Percentiles rank a stretch among this genome's conserved stretches.
Conservation (phyloP, 2,888 invertebrate species). For the Trissoscelio sp. region DNA sequence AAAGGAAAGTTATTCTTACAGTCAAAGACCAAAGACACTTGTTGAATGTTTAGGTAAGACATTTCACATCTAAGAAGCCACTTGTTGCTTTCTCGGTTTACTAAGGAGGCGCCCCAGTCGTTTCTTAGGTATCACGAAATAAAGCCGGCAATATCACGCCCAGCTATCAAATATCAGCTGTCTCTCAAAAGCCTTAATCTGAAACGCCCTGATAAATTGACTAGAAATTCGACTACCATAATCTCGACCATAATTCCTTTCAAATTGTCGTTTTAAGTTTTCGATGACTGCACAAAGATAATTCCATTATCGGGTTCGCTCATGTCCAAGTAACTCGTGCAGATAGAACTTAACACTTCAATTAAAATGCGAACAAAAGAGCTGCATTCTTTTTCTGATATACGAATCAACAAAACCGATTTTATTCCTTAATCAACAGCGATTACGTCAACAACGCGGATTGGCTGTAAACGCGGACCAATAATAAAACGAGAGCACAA, state of each 20-base stretch:
- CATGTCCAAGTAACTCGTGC: conserved; percentile 8
- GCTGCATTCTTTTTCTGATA: conserved; percentile 21
- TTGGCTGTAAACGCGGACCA: conserved; percentile 12
- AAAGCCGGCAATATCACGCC: conserved; percentile 33
- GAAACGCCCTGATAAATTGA: conserved; percentile 27
- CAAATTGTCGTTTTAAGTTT: conserved; percentile 1
- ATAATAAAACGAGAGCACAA: conserved; percentile 40
- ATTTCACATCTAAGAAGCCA: conserved; percentile 82
- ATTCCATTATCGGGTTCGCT: conserved; percentile 23
- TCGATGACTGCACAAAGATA: conserved; percentile 9
- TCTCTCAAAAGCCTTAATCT: conserved; percentile 18
- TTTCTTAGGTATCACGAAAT: conserved; percentile 46
- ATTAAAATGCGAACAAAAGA: conserved; percentile 33
- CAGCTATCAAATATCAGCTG: conserved; percentile 1
- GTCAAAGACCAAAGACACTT: conserved; percentile 77
- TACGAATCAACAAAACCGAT: conserved; percentile 36
- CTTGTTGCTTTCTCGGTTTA: conserved; percentile 79
- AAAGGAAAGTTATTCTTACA: conserved; percentile 30
- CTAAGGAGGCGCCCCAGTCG: conserved; percentile 49
- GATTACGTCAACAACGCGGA: conserved; percentile 34
- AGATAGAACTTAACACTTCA: conserved; percentile 30
- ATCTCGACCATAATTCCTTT: conserved; percentile 20
- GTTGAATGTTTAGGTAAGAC: conserved; percentile 81
- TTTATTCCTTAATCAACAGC: conserved; percentile 56
- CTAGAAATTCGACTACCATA: conserved; percentile 16